Conservation (phyloP, 2,888 invertebrate genomes). For the Odiellus spinosus region DNA sequence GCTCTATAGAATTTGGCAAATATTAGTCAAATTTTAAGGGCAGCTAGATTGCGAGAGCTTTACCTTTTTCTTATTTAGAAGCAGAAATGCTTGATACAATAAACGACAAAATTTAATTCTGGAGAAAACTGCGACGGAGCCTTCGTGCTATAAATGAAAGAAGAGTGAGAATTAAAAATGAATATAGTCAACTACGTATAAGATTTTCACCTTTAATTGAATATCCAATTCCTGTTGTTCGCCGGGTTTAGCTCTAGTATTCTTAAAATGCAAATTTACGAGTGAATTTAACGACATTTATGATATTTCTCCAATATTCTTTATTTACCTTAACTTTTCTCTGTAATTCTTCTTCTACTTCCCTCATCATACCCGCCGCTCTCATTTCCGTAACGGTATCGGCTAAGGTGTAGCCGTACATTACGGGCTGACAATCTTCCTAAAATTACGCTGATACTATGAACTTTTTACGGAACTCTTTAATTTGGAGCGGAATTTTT, state of each 20-base stretch:
- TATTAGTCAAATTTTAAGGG: too few species aligned
- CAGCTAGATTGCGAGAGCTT: too few species aligned
- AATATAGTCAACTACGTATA: neutral
- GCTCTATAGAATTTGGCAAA: conserved; percentile 10
- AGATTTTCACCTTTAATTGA: conserved; percentile 22
- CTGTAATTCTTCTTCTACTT: conserved; percentile 71
- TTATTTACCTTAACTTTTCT: conserved; percentile 17
- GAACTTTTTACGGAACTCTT: neutral
- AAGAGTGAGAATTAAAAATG: neutral
- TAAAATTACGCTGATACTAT: conserved; percentile 28
- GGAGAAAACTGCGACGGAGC: conserved; percentile 35
- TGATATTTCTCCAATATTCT: neutral
- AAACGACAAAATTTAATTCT: conserved; percentile 73
- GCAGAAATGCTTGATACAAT: conserved; percentile 60
- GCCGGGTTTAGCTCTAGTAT: conserved; percentile 34
- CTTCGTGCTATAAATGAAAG: conserved; percentile 27
- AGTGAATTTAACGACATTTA: neutral
- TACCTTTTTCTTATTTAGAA: conserved; percentile 40
- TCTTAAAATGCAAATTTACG: conserved; percentile 16
- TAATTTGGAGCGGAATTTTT: too few species aligned
- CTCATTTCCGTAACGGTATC: conserved; percentile 66
- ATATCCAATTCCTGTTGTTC: conserved; percentile 30
- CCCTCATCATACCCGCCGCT: conserved; percentile 62
- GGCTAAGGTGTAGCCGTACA: conserved; percentile 70
- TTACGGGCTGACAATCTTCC: conserved; percentile 89